Evolutionary conservation across 2,888 invertebrate genomes (phyloP), one percentile per base, ranked within the genome.

Genomic region (Ganaspis brasiliensis): DNA sequence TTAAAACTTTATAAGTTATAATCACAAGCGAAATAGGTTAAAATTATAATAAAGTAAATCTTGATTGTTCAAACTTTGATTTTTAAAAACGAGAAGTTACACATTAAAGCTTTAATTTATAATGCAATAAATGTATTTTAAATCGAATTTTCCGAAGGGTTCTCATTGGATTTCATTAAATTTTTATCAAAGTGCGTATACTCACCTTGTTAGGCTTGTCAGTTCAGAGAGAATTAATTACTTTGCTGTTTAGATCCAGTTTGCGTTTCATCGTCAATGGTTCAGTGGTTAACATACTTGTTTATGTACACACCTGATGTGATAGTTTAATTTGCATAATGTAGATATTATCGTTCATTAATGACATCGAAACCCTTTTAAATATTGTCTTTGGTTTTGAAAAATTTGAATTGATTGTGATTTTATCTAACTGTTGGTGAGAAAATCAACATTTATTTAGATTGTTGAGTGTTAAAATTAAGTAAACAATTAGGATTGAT

Each of bases 121-220:
- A 31, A 31, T 31, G 6, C 2, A 31, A 31, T 31, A 31, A 31
- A 52, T 52, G 52, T 9, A 8, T 16, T 16, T 5, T 9, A 9
- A 52, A 16, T 52, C 52, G 16, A 24, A 63, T 40, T 40, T 63
- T 14, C 6, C 12, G 24, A 24, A 63, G 21, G 40, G 40, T 12
- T 12, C 37, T 9, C 40, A 40, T 14, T 26, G 14, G 40, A 19
- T 21, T 40, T n/a, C 67, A 67, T 67, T 40, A 67, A 67, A 67
- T 40, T 45, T 67, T 45, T 40, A 67, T 24, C n/a, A 67, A 24
- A 67, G 45, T 67, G 67, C 21, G 21, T 67, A 40, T 21, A 45
- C 67, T 67, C 45, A 67, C 67, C 67, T 45, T 67, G 67, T 67
- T 67, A 67, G 67, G 40, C 67, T 67, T 67, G 67, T 67, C 67